phyloP scores from a whole-genome alignment of 1,140 invertebrate genomes.

The Chelonus insularis region DNA sequence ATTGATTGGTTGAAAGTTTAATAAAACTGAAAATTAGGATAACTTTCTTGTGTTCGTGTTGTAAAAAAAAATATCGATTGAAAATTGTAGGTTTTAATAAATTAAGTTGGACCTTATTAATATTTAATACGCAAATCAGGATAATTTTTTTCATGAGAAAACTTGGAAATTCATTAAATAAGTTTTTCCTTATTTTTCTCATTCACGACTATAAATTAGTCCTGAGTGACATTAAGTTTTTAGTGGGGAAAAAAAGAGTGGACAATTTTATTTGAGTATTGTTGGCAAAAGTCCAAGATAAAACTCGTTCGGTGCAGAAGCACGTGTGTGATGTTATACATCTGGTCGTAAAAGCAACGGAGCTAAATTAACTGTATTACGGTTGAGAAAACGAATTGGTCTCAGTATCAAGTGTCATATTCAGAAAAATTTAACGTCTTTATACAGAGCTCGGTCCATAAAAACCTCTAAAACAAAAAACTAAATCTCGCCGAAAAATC shows the following conservation, averaged over 20 bases:
- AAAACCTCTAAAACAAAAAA: no score
- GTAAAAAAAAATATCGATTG: no score
- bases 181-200: not conserved
- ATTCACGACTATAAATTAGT: not conserved
- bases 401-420: slow-evolving; percentile 14
- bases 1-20: no score
- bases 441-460: no score
- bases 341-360: slow-evolving; percentile 6
- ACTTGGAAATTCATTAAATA: not conserved
- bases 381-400: slow-evolving; percentile 15
- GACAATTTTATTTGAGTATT: not conserved
- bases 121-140: no score
- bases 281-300: slow-evolving; percentile 4
- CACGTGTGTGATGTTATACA: slow-evolving; percentile 20
- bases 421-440: no score
- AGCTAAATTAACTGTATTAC: slow-evolving; percentile 21
- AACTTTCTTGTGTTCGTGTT: no score
- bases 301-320: not conserved
- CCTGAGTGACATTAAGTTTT: not conserved
- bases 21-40: no score
- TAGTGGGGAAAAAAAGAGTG: slow-evolving; percentile 8
- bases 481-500: no score
- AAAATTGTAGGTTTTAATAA: no score
- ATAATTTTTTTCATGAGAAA: no score
- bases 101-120: no score